Base-by-base conservation (phyloP, 1,140 invertebrate genomes). In the Calosoma granatense region DNA sequence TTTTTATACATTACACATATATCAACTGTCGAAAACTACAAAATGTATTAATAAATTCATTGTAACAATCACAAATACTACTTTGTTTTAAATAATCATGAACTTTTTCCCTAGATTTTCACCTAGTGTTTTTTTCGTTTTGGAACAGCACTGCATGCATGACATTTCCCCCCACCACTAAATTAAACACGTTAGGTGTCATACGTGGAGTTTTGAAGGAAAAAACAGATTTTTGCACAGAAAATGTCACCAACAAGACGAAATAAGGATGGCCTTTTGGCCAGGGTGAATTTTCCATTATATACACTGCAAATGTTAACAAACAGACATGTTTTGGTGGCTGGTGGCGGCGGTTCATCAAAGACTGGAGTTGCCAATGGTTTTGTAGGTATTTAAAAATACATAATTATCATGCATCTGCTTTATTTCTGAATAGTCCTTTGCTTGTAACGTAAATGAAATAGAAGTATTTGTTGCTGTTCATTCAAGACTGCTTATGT, bases 341-440 rank as follows among this genome's bases (percentile, higher is more conserved):
- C 89, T 60, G 95, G 95, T 43, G 95, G 95, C 52, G 95, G 95
- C 55, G 95, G 95, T 52, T 86, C 88, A 15, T 86, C 92, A 17
- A 97, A 94, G 75, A 97, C 94, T 43, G 95, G 95, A 20, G 88
- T 98, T 57, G 84, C 87, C 15, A 98, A 98, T 81, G 90, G 91
- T 73, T 94, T 98, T 78, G 93, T 90, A 75, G 83, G 86, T 80
- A 58, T 66, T 57, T 47, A 47, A 12, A 12, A 47, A 47, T 47
- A 30, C 4, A 6, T 30, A 30, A 30, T 30, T 30, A 30, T n/a
- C n/a, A n/a, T n/a, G n/a, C n/a, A n/a, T n/a, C n/a, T n/a, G 17
- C 41, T 43, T 12, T 11, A 54, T 12, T 20, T 26, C 19, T 51
- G 47, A 19, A 51, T 30, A 2, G 9, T 15, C 22, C 23, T 14